Conservation (phyloP, 1,140 invertebrate species). For the Chlorops oryzae region DNA sequence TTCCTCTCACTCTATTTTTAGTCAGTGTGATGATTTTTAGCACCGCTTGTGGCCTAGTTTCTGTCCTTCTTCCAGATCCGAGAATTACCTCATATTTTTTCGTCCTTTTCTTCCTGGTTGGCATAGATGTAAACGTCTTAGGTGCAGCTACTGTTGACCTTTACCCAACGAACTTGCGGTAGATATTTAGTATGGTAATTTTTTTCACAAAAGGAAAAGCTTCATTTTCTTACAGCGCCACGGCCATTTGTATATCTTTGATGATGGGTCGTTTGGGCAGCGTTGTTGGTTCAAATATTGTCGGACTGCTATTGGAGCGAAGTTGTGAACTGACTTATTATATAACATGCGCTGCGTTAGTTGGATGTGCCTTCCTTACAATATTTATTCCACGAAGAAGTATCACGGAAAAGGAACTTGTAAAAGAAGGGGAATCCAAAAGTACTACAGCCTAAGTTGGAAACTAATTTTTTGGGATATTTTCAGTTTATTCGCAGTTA, state of each 20-base stretch:
- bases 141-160: constrained; percentile 34
- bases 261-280: constrained; percentile 33
- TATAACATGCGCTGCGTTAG: constrained; percentile 12
- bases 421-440: too few species aligned
- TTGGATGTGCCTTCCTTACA: constrained; percentile 13
- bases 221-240: constrained; percentile 17
- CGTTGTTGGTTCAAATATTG: constrained; percentile 24
- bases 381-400: constrained; percentile 18
- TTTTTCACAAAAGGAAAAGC: too few species aligned
- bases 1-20: constrained; percentile 7
- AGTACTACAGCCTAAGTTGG: too few species aligned
- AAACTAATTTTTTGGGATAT: too few species aligned
- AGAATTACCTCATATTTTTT: constrained; percentile 16
- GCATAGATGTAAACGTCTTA: constrained; percentile 26
- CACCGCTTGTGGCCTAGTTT: constrained; percentile 15
- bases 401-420: too few species aligned
- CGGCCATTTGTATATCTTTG: constrained; percentile 39
- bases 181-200: too few species aligned
- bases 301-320: constrained; percentile 15
- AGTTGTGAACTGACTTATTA: constrained; percentile 19
- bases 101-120: constrained; percentile 23
- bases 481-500: too few species aligned
- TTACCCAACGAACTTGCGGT: constrained; percentile 36
- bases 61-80: constrained; percentile 14
- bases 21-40: constrained; percentile 14